phyloP scores from a whole-genome alignment of 1,140 invertebrate genomes.

The Eubasilissa regina region DNA sequence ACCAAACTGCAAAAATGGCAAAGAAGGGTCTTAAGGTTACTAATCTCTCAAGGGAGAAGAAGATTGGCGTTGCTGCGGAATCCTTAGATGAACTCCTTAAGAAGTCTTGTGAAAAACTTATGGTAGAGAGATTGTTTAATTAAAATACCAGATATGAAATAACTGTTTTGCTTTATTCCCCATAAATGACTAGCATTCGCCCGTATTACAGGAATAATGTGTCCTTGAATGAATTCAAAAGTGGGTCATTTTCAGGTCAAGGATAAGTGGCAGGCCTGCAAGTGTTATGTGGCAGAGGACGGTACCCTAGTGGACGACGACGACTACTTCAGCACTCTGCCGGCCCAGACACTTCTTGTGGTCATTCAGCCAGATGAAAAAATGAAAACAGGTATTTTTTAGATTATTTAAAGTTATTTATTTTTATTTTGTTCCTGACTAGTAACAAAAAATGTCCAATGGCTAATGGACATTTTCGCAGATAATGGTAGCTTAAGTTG shows the following conservation, averaged over 20 bases:
- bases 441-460: not conserved
- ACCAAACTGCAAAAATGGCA: constrained; percentile 59
- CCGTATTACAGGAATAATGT: constrained; percentile 23
- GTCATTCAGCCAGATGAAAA: constrained; percentile 75
- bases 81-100: constrained; percentile 75
- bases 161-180: not conserved
- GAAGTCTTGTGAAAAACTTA: constrained; percentile 79
- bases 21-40: constrained; percentile 83
- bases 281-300: constrained; percentile 75
- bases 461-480: not conserved
- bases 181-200: not conserved
- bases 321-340: constrained; percentile 81
- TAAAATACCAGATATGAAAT: constrained; percentile 60
- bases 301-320: constrained; percentile 83
- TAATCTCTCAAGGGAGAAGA: constrained; percentile 75
- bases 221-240: constrained; percentile 27
- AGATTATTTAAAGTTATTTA: not conserved
- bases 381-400: constrained; percentile 75
- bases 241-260: constrained; percentile 63
- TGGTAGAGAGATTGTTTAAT: constrained; percentile 68
- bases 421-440: not conserved
- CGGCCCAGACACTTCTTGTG: constrained; percentile 82
- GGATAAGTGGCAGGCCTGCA: constrained; percentile 63
- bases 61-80: constrained; percentile 80
- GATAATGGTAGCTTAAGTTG: too few relatives aligned